Evolutionary conservation across 2,113 vertebrate genomes (phyloP).

Genomic region (Vidua macroura): DNA sequence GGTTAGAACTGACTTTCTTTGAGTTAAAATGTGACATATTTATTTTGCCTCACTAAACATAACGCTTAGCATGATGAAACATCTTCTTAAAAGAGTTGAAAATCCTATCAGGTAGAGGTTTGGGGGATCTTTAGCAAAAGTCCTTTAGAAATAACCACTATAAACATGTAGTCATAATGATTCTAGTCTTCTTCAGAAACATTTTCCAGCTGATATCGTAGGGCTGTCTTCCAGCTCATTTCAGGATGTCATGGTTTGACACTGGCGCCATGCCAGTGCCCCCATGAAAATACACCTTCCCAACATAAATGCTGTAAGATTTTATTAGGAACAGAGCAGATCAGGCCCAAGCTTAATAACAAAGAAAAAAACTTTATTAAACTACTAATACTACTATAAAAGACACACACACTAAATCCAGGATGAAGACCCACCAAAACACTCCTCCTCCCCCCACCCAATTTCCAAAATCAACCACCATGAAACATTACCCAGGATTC

Average conservation of each 20-base stretch:
- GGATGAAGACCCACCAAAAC: no score
- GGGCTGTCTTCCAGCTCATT: neutral
- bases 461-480: no score
- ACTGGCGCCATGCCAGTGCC: no score
- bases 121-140: neutral
- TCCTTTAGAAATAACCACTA: neutral
- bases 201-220: neutral
- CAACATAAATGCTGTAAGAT: no score
- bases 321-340: no score
- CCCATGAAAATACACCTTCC: no score
- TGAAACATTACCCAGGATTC: no score
- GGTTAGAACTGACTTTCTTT: neutral
- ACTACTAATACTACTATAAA: no score
- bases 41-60: neutral
- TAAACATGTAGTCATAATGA: neutral
- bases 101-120: neutral
- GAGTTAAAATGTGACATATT: neutral
- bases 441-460: no score
- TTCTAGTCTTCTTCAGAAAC: neutral
- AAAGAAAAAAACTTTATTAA: no score
- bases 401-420: no score
- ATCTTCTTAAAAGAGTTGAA: neutral
- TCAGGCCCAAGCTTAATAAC: no score
- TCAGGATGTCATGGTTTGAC: neutral
- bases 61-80: neutral